Evolutionary conservation across 2,888 invertebrate genomes (phyloP), one percentile per base, ranked within the genome.

Genomic region (Seladonia tumulorum): DNA sequence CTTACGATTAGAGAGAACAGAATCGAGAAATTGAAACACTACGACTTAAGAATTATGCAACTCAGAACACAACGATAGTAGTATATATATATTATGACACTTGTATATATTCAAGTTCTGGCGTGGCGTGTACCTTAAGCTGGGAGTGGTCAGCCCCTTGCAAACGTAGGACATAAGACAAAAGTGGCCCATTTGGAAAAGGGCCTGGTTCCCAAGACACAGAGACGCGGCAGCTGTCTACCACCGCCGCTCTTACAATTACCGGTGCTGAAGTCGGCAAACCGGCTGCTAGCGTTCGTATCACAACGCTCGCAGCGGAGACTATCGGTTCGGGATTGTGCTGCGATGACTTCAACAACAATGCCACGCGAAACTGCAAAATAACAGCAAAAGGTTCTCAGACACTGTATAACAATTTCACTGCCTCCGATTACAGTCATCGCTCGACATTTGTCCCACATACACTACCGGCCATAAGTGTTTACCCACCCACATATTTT

Each of bases 201-300:
- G 97, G 96, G 25, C 99, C 98, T 25, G 98, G 97, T 94, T 97
- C 97, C 99, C 99, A 99, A 91, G 97, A 97, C 85, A 99, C 97
- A 88, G 98, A 98, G 86, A 99, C 97, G 90, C 98, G 97, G 90
- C 97, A 97, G 76, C 97, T 96, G 95, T 98, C 98, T 80, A 98
- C 96, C 5, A 98, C 97, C 81, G 97, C 97, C 35, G 97, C 97
- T 89, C 97, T 96, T 89, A 98, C 96, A 88, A 98, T 97, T 85
- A 96, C 95, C 10, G 98, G 98, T 42, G 97, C 96, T 0, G 98
- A 98, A 89, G 97, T 96, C 22, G 98, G 98, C 76, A 96, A 96
- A 57, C 98, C 98, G 82, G 96, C 96, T 8, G 97, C 96, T 66
- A 97, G 95, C 0, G 98, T 98, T 84, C 97, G 96, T 91, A 98